These are phyloP conservation scores for Falco biarmicus DNA, from an alignment of 2,797 vertebrate species.

Conservation along the genomic window DNA sequence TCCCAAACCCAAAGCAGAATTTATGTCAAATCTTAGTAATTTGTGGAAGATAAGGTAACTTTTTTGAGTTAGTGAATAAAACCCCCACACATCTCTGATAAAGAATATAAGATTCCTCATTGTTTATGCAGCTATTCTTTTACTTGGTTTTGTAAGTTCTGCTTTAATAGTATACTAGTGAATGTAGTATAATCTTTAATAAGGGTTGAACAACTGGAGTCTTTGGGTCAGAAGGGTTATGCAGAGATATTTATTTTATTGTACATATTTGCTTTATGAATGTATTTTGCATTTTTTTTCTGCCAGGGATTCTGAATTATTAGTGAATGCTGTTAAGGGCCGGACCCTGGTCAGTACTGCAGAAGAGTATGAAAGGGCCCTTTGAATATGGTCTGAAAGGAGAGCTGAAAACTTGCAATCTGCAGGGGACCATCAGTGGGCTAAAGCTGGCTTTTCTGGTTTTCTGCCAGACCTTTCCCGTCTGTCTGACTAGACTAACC, in stretches of 20 bases:
- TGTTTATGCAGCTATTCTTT: background rate
- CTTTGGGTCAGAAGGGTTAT: background rate
- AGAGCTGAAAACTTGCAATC: background rate
- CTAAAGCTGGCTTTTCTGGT: background rate
- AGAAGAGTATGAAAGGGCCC: background rate
- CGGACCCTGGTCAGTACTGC: background rate
- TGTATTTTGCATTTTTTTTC: background rate
- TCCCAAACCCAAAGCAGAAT: background rate
- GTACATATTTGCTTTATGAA: background rate
- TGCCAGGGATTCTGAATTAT: background rate
- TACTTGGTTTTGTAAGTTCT: background rate
- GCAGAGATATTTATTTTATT: background rate
- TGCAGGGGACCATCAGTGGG: background rate
- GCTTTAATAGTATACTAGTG: background rate
- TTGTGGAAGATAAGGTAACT: background rate
- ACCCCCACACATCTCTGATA: fast-evolving
- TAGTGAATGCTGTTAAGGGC: background rate
- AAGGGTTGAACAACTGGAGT: background rate
- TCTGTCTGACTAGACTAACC: background rate
- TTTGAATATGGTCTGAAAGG: constrained; percentile 1
- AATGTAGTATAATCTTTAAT: background rate
- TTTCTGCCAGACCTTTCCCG: background rate
- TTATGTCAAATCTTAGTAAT: background rate
- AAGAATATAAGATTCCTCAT: background rate
- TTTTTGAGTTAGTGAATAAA: background rate